A percentile compares a stretch with the other conserved stretches of the same genome.
These are phyloP conservation scores for Phengaris alcon DNA, from an alignment of 2,888 invertebrate genomes.

Conservation along the genomic window DNA sequence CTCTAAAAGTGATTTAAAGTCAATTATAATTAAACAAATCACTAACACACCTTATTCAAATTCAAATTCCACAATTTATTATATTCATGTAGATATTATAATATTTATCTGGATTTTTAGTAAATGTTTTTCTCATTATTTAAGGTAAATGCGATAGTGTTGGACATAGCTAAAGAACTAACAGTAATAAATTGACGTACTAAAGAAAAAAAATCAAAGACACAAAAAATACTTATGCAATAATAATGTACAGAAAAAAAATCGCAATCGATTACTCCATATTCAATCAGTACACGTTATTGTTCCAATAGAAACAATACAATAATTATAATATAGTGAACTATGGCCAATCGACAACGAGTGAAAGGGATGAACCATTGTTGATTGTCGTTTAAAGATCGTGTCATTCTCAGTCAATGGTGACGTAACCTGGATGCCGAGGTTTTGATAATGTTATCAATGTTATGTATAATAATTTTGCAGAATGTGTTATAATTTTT, in stretches of 20 bases:
- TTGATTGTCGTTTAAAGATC: slow-evolving; percentile 68
- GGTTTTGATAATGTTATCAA: neutral
- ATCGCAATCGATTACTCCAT: neutral
- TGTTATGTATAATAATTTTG: neutral
- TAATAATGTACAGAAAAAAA: neutral
- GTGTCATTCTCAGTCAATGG: slow-evolving; percentile 64
- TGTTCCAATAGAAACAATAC: slow-evolving; percentile 28
- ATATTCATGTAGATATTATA: no score
- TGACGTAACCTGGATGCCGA: slow-evolving; percentile 55
- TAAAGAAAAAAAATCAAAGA: neutral
- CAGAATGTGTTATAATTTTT: neutral
- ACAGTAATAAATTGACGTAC: no score
- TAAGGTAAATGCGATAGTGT: no score
- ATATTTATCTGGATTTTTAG: no score
- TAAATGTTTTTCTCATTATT: no score
- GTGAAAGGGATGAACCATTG: slow-evolving; percentile 73
- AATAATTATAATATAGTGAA: slow-evolving; percentile 31
- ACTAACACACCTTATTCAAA: no score
- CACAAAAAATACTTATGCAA: neutral
- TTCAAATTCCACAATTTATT: no score
- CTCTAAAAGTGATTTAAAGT: no score
- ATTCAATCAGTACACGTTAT: slow-evolving; percentile 27
- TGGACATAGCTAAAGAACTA: no score
- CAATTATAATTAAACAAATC: no score
- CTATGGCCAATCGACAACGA: slow-evolving; percentile 63